phyloP scores from a whole-genome alignment of 2,113 vertebrate genomes.

The Grammomys dolichurus region DNA sequence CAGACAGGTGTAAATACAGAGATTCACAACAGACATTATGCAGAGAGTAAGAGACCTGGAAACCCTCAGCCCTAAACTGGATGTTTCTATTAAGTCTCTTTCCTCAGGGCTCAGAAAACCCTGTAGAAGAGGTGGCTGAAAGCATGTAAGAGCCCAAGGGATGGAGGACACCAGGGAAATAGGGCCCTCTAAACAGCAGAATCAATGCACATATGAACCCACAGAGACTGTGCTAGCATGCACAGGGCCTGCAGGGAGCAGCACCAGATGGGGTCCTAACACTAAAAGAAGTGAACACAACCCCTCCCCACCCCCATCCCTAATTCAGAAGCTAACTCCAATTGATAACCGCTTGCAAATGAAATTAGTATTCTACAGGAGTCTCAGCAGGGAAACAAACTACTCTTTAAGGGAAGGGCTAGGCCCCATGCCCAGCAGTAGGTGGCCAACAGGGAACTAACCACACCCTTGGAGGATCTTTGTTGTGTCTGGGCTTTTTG shows the following conservation, averaged over 20 bases:
- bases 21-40: background rate
- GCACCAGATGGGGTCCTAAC: background rate
- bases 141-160: background rate
- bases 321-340: background rate
- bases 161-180: background rate
- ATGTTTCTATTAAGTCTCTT: background rate
- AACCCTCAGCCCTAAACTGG: background rate
- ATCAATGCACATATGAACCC: background rate
- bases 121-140: background rate
- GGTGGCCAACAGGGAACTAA: background rate
- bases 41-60: background rate
- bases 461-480: background rate
- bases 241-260: too few relatives aligned
- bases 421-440: background rate
- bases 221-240: background rate
- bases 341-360: background rate
- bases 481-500: background rate
- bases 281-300: background rate
- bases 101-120: background rate
- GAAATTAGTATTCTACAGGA: background rate
- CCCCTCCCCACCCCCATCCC: background rate
- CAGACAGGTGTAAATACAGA: background rate
- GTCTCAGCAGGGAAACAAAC: background rate
- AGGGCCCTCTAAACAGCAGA: background rate
- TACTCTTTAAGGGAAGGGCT: background rate